Percentiles rank a stretch among this genome's conserved stretches.
Conservation (phyloP, 2,113 vertebrate genomes). For the Toxotes chatareus region DNA sequence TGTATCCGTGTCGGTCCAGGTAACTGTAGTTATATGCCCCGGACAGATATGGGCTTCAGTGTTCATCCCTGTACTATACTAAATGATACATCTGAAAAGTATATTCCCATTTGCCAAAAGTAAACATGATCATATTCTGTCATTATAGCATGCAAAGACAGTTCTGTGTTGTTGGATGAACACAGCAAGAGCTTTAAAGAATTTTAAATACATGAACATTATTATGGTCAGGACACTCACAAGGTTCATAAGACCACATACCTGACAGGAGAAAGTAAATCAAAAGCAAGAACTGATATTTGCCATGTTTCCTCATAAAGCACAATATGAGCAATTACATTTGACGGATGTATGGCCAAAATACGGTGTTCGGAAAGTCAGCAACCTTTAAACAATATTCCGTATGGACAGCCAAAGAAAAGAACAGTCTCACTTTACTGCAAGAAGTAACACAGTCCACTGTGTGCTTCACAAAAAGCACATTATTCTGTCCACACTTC, state of each 20-base stretch:
- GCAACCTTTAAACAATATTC: slow-evolving; percentile 77
- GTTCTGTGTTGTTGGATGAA: neutral
- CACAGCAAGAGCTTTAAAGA: neutral
- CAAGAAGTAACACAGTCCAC: slow-evolving; percentile 75
- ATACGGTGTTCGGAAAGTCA: slow-evolving; percentile 76
- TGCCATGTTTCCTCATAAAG: neutral
- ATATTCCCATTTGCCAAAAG: neutral
- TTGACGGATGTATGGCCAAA: slow-evolving; percentile 24
- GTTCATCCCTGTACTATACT: neutral
- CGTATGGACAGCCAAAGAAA: slow-evolving; percentile 74
- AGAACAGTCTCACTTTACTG: slow-evolving; percentile 85
- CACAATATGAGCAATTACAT: slow-evolving; percentile 3
- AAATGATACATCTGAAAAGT: neutral
- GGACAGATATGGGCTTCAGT: neutral
- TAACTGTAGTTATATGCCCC: neutral
- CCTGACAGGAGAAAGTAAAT: neutral
- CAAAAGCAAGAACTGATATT: neutral
- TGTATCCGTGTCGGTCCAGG: neutral
- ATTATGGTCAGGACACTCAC: no score
- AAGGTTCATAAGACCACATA: neutral
- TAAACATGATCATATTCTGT: slow-evolving; percentile 21
- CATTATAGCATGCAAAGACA: slow-evolving; percentile 3
- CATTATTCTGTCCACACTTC: slow-evolving; percentile 91
- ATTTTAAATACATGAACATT: neutral
- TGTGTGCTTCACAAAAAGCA: slow-evolving; percentile 86